Evolutionary conservation across 2,113 vertebrate genomes (phyloP).

Genomic region (Gobio gobio): DNA sequence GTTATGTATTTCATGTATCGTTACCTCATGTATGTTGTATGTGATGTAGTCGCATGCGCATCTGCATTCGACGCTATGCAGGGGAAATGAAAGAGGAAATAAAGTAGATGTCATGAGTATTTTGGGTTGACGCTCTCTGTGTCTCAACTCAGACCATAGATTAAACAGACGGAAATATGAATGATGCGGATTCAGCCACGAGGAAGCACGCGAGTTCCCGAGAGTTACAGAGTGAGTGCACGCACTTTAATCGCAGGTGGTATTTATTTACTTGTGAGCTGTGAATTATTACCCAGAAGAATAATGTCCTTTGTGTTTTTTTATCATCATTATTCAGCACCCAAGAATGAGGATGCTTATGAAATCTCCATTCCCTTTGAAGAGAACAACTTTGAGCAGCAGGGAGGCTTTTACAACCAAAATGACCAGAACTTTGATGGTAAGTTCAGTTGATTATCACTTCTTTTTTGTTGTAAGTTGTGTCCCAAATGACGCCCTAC

Average conservation of each 20-base stretch:
- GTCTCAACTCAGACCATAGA: not conserved
- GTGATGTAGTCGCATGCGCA: not conserved
- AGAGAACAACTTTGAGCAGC: slow-evolving; percentile 81
- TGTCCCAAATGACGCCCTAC: too few relatives aligned
- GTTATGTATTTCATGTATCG: too few relatives aligned
- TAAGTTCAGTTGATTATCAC: slow-evolving; percentile 57
- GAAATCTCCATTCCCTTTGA: slow-evolving; percentile 84
- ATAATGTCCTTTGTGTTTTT: not conserved
- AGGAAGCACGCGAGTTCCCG: slow-evolving; percentile 72
- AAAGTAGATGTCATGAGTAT: not conserved
- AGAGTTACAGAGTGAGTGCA: slow-evolving; percentile 73
- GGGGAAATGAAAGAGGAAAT: not conserved
- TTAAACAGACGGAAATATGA: slow-evolving; percentile 66
- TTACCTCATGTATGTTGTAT: not conserved
- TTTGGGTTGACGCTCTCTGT: not conserved
- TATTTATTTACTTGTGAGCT: not conserved
- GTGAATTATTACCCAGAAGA: not conserved
- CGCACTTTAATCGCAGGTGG: not conserved
- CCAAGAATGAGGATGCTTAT: slow-evolving; percentile 81
- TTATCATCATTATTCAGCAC: slow-evolving; percentile 67
- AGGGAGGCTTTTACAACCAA: slow-evolving; percentile 79
- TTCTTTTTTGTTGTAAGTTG: too few relatives aligned
- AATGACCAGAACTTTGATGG: slow-evolving; percentile 79
- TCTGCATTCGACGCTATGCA: not conserved
- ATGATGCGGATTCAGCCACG: slow-evolving; percentile 67